These are phyloP conservation scores for Hyposoter didymator DNA, from an alignment of 2,888 invertebrate genomes.

Conservation along the genomic window DNA sequence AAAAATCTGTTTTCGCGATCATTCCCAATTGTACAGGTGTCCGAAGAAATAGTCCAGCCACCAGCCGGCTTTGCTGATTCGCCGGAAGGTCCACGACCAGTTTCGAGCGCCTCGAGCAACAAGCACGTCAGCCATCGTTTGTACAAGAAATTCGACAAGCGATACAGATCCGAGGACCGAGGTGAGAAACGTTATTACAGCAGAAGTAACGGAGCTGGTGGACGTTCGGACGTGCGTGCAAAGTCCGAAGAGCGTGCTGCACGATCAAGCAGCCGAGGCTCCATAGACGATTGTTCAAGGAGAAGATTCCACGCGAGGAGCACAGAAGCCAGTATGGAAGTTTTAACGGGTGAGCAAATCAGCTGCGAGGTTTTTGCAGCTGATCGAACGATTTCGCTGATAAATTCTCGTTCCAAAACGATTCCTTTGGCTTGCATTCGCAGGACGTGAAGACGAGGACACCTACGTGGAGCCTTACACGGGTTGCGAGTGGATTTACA, in stretches of 20 bases:
- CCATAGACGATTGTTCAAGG: constrained; percentile 77
- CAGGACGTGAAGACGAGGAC: constrained; percentile 88
- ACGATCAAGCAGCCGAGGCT: constrained; percentile 77
- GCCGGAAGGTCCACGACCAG: constrained; percentile 85
- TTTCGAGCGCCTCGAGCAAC: constrained; percentile 77
- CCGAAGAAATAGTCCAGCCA: constrained; percentile 92
- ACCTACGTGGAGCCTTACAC: constrained; percentile 91
- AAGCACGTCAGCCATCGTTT: constrained; percentile 85
- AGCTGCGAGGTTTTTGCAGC: too few species aligned
- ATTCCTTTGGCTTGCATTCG: too few species aligned
- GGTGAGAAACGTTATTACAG: constrained; percentile 87
- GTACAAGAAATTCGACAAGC: constrained; percentile 92
- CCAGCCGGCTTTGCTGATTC: constrained; percentile 96
- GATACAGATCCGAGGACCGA: constrained; percentile 92
- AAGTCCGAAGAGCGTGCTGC: constrained; percentile 85
- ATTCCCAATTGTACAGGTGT: constrained; percentile 74
- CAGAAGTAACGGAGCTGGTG: constrained; percentile 84
- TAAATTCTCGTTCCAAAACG: too few species aligned
- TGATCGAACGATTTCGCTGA: too few species aligned
- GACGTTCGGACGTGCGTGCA: constrained; percentile 91
- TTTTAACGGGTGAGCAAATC: constrained; percentile 79
- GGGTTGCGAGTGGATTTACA: constrained; percentile 90
- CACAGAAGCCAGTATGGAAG: constrained; percentile 88
- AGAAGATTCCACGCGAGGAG: constrained; percentile 85
- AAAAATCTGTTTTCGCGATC: not conserved